Base-by-base conservation (phyloP, 2,888 invertebrate species). In the Gnatocerus cornutus region DNA sequence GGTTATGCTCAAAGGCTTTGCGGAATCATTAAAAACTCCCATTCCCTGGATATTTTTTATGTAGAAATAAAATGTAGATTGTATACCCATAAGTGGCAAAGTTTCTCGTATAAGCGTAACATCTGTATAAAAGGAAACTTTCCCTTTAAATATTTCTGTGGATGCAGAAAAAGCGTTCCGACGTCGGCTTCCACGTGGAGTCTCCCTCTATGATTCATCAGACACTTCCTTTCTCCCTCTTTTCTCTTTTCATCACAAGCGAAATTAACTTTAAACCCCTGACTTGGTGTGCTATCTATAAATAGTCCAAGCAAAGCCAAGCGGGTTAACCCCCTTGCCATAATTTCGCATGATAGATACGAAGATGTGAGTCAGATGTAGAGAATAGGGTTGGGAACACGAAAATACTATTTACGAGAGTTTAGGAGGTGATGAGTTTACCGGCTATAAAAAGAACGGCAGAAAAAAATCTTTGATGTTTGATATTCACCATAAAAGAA, bases 141-240 rank as follows among this genome's bases (percentile, higher is more conserved):
- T 59, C 46, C 59, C 59, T 61, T 52, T 62, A 62, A 62, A 63
- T 52, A 63, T 63, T 63, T 63, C 55, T 55, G 29, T 52, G 27
- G 46, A 33, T 55, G 41, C 29, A 43, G 52, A 55, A 67, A 67
- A 59, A 67, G 59, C 66, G 66, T 52, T 59, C 8, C 50, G 66
- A 67, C 66, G 71, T 52, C 74, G 73, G 61, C 69, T 70, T 74
- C 75, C 77, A 77, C 77, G 77, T 77, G 77, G 76, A 69, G 73
- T 72, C 73, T 75, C 77, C 71, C 62, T 74, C 74, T 65, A 73
- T 73, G 76, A 76, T 72, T 76, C 76, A 76, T 76, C 76, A 71
- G 73, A 65, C 71, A 45, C 59, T 62, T 61, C 37, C 55, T 30
- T 27, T 68, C 62, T 62, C 53, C 30, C 62, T 55, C 62, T 4